phyloP scores from a whole-genome alignment of 2,888 invertebrate species.

The Slavum lentiscoides region DNA sequence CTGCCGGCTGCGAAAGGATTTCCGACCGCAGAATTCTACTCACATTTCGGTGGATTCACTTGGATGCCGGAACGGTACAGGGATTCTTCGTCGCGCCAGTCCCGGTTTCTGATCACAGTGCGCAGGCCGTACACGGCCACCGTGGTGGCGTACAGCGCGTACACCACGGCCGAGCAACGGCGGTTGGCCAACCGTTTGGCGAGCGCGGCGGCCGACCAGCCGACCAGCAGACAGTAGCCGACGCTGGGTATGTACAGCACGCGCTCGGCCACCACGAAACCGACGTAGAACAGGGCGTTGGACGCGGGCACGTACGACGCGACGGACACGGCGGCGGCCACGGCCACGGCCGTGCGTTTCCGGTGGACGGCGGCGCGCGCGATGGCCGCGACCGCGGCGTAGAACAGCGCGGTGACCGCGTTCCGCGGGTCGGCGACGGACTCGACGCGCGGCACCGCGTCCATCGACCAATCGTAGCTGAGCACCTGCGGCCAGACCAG shows the following conservation, averaged over 20 bases:
- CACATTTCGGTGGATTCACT: slow-evolving; percentile 96
- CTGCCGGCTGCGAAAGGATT: no score
- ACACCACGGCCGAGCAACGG: slow-evolving; percentile 55
- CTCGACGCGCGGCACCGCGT: slow-evolving; percentile 84
- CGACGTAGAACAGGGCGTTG: slow-evolving; percentile 94
- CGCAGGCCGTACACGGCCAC: slow-evolving; percentile 71
- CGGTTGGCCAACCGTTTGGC: slow-evolving; percentile 59
- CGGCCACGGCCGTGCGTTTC: slow-evolving; percentile 20
- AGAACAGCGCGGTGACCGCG: slow-evolving; percentile 74
- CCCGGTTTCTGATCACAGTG: slow-evolving; percentile 80
- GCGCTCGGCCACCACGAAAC: slow-evolving; percentile 95
- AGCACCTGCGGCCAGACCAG: slow-evolving; percentile 82
- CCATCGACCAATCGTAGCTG: slow-evolving; percentile 99
- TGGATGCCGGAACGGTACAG: slow-evolving; percentile 86
- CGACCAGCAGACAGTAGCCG: slow-evolving; percentile 87
- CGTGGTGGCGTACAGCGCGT: slow-evolving; percentile 64
- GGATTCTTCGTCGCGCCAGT: slow-evolving; percentile 90
- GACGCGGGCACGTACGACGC: slow-evolving; percentile 93
- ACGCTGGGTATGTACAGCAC: slow-evolving; percentile 94
- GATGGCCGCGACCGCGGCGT: slow-evolving; percentile 61
- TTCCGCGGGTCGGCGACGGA: slow-evolving; percentile 78
- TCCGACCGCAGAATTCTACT: slow-evolving; percentile 56
- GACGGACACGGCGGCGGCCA: slow-evolving; percentile 70
- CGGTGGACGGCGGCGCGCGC: slow-evolving; percentile 14
- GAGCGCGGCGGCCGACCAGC: slow-evolving; percentile 62